Evolutionary conservation across 2,113 vertebrate genomes (phyloP), one percentile per base, ranked within the genome.

Genomic region (Festucalex cinctus): DNA sequence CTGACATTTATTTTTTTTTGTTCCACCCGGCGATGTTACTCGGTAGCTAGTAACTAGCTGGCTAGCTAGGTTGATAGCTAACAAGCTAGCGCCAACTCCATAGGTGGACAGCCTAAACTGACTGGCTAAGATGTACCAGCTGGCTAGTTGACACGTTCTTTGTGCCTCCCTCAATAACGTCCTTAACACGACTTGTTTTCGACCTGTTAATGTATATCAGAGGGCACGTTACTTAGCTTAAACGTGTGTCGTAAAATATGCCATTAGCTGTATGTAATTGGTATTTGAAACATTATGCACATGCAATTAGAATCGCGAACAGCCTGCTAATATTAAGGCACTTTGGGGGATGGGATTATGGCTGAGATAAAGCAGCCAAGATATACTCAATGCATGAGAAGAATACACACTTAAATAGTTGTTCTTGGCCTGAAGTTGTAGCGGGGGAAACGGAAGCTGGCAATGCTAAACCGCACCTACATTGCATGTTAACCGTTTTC

Each of bases 101-200:
- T 69, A 56, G 77, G 68, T 77, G 57, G 46, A 53, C 68, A 61
- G 63, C 70, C 67, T 51, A 26, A 63, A 63, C 24, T 71, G 69
- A 43, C 70, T 67, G 66, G 76, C 79, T 84, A 80, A 78, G 69
- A 57, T 76, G 37, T 73, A 80, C 75, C 77, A 79, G 81, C 70
- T 81, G 68, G 79, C 76, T 80, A 80, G 46, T 72, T 83, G 83
- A 77, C 86, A 89, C 78, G 69, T 84, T 90, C 88, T 92, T 93
- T 92, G 91, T 91, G 85, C 70, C 61, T 37, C 68, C 54, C 16
- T 56, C 75, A 78, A 65, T 68, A 28, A 56, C 61, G 57, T 35
- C 14, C 16, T 69, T 20, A 5, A 46, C 46, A 36, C 39, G 48
- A 22, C 37, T 69, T 17, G 20, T 54, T 6, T 22, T 3, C 1